phyloP scores from a whole-genome alignment of 2,113 vertebrate genomes.

The Lophura nycthemera region DNA sequence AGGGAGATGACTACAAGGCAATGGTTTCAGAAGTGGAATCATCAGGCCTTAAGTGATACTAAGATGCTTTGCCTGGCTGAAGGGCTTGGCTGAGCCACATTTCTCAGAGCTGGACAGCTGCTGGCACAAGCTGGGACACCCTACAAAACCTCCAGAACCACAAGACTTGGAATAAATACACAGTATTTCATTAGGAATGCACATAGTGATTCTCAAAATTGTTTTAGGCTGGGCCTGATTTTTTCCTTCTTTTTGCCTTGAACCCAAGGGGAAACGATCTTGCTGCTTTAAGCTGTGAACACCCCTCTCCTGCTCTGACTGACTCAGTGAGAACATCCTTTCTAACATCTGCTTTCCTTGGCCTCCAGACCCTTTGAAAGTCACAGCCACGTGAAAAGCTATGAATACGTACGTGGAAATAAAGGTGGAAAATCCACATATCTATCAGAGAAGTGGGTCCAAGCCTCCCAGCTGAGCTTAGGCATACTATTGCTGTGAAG shows the following conservation, averaged over 20 bases:
- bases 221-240: neutral
- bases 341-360: neutral
- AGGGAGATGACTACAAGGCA: slow-evolving; percentile 12
- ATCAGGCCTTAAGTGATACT: neutral
- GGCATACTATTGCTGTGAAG: neutral
- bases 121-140: neutral
- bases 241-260: neutral
- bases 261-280: neutral
- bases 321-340: neutral
- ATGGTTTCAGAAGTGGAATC: neutral
- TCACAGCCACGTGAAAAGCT: neutral
- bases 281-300: neutral
- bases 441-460: neutral
- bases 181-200: neutral
- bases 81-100: neutral
- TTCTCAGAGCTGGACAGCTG: neutral
- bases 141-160: neutral
- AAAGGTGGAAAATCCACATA: neutral
- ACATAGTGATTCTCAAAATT: neutral
- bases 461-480: neutral
- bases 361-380: neutral
- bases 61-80: neutral
- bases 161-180: neutral
- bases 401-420: neutral
- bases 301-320: neutral